Evolutionary conservation across 2,888 invertebrate species (phyloP), one percentile per base, ranked within the genome.

Genomic region (Chaitophorus viminalis): DNA sequence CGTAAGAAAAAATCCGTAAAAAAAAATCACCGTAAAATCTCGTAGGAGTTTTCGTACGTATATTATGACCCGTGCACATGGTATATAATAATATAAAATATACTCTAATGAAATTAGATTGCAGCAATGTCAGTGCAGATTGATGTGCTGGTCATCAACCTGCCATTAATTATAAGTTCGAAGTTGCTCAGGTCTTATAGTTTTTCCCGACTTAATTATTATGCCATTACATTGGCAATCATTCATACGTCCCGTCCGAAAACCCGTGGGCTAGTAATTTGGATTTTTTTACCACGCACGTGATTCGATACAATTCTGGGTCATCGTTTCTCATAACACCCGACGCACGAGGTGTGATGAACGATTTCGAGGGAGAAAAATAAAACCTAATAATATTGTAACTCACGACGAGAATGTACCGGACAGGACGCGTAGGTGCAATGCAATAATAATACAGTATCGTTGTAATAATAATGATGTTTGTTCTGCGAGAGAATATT

Each of bases 161-260:
- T 82, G 33, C 54, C 72, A 54, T 72, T 82, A 72, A 52, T 72
- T 25, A 52, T 9, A 21, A 18, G 60, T n/a, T n/a, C n/a, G n/a
- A n/a, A n/a, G n/a, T n/a, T n/a, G n/a, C 60, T 79, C 33, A 14
- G 36, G 33, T 79, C 36, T 70, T 60, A 21, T 25, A 18, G 21
- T 60, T 5, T 60, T 60, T 82, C n/a, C n/a, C 25, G 31, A 52
- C 70, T 82, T 82, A 82, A 82, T 82, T 70, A 82, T 82, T 82
- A 29, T 31, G 82, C 70, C 65, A 31, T 82, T 68, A 81, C 29
- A 68, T 21, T 31, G 31, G 25, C 25, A 46, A 82, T 82, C 68
- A 82, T 39, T 82, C 70, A 70, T 82, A 31, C 46, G 46, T 68
- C 14, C 21, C n/a, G 29, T 29, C 46, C 39, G 81, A 39, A 68